phyloP scores from a whole-genome alignment of 2,113 vertebrate genomes.

The Tragelaphus imberbis region DNA sequence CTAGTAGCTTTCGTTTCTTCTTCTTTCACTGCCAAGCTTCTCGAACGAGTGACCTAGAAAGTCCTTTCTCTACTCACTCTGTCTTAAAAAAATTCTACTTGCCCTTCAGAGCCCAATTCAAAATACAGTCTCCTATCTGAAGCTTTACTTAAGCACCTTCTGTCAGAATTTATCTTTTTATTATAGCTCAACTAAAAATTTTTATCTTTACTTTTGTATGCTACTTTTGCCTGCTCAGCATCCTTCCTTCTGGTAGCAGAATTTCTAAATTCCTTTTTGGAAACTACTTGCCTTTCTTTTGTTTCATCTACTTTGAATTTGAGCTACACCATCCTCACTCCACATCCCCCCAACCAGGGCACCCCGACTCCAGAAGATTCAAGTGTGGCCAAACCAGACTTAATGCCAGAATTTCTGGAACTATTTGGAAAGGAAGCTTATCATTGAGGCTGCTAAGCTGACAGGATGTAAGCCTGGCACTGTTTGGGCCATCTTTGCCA shows the following conservation, averaged over 20 bases:
- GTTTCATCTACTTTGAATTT: not conserved
- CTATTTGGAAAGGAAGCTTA: not conserved
- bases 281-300: not conserved
- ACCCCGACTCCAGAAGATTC: not conserved
- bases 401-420: not conserved
- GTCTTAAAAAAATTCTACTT: slow-evolving; percentile 44
- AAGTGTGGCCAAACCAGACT: not conserved
- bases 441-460: not conserved
- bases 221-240: not conserved
- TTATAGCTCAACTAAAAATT: not conserved
- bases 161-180: slow-evolving; percentile 2
- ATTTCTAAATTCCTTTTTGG: not conserved
- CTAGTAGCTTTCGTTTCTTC: slow-evolving; percentile 25
- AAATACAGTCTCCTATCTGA: slow-evolving; percentile 12
- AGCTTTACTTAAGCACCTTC: slow-evolving; percentile 25
- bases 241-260: not conserved
- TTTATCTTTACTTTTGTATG: not conserved
- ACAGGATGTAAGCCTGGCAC: not conserved
- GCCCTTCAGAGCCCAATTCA: slow-evolving; percentile 21
- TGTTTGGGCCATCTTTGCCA: not conserved
- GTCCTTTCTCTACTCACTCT: slow-evolving; percentile 16
- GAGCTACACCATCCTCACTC: not conserved
- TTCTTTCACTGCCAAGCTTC: slow-evolving; percentile 32
- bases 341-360: fast-evolving
- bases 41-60: slow-evolving; percentile 36